phyloP scores from a whole-genome alignment of 2,797 vertebrate species.

The Pipistrellus pygmaeus region DNA sequence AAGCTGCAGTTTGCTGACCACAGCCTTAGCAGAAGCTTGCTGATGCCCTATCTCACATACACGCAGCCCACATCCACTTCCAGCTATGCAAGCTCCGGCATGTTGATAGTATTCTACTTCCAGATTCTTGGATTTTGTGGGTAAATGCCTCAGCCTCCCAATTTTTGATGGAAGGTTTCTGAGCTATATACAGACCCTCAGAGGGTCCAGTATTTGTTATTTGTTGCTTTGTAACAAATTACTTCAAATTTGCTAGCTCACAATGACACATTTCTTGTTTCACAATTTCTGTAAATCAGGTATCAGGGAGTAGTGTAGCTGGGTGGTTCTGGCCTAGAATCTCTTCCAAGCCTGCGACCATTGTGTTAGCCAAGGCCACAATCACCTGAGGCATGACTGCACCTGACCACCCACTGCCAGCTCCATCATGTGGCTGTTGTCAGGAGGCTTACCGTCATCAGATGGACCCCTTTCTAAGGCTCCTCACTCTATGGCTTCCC shows the following conservation, averaged over 20 bases:
- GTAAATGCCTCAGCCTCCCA: neutral
- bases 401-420: neutral
- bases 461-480: neutral
- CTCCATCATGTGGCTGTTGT: neutral
- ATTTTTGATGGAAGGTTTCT: neutral
- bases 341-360: neutral
- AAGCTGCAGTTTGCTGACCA: too few species aligned
- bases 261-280: slow-evolving; percentile 26
- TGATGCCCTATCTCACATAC: accelerated
- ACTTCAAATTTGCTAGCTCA: neutral
- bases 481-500: neutral
- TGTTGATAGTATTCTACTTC: neutral
- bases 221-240: neutral
- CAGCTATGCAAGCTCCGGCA: neutral
- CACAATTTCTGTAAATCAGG: neutral
- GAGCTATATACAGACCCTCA: neutral
- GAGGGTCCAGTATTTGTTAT: neutral
- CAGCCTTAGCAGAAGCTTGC: neutral
- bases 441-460: neutral
- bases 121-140: neutral
- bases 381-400: neutral
- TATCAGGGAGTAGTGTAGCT: neutral
- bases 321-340: neutral
- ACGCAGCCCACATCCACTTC: neutral
- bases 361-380: too few species aligned